Evolutionary conservation across 1,140 invertebrate genomes (phyloP).

Genomic region (Aphelenchoides fujianensis): DNA sequence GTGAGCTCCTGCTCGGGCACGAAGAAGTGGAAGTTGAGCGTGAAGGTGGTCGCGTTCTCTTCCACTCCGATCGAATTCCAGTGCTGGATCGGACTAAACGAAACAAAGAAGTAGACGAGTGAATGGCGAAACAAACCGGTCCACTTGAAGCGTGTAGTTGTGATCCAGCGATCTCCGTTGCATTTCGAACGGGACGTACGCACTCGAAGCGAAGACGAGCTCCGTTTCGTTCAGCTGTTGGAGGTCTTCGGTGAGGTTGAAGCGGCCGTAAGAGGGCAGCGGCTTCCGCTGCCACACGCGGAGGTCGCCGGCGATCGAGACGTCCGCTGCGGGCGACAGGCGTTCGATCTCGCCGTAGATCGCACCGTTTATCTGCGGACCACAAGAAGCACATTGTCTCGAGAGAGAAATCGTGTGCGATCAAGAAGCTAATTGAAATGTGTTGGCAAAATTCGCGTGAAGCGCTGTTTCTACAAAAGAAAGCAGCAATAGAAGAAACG

Average conservation of each 20-base stretch:
- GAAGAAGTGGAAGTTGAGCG: not conserved
- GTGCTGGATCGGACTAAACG: not conserved
- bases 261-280: conserved; percentile 10
- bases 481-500: too few relatives aligned
- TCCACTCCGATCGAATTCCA: not conserved
- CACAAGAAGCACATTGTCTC: too few relatives aligned
- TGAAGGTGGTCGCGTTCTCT: conserved; percentile 11
- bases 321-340: not conserved
- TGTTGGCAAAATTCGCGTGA: conserved; percentile 49
- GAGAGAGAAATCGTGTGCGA: too few relatives aligned
- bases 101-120: not conserved
- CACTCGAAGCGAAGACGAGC: not conserved
- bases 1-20: not conserved
- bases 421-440: conserved; percentile 38
- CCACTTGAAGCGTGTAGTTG: conserved; percentile 12
- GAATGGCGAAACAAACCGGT: not conserved
- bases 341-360: not conserved
- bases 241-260: conserved; percentile 2
- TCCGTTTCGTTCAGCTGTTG: conserved; percentile 4
- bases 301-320: conserved; percentile 2
- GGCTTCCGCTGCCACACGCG: not conserved
- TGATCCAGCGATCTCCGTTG: not conserved
- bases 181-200: conserved; percentile 8
- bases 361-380: conserved; percentile 2
- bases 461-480: conserved; percentile 49